Conservation (phyloP, 2,113 vertebrate genomes). For the Bucco capensis region DNA sequence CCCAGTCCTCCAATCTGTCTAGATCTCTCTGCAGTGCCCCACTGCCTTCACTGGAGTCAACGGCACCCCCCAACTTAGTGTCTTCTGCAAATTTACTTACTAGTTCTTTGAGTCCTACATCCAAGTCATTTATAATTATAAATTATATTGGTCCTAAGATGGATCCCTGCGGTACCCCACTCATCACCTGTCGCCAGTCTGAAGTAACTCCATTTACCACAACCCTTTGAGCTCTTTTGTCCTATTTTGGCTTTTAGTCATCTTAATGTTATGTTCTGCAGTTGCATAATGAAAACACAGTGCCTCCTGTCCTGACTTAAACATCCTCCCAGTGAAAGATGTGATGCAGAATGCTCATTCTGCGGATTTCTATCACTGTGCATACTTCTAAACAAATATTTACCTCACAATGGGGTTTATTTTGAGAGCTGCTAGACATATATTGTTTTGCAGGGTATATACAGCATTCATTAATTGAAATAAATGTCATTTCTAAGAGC, state of each 20-base stretch:
- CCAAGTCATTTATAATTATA: too few species aligned
- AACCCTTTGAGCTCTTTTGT: too few species aligned
- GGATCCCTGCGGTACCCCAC: too few species aligned
- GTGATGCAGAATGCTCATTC: not conserved
- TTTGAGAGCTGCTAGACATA: not conserved
- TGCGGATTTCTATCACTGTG: not conserved
- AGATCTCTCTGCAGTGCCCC: too few species aligned
- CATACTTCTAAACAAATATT: constrained; percentile 39
- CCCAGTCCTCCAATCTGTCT: too few species aligned
- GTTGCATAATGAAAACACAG: not conserved
- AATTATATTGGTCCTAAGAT: too few species aligned
- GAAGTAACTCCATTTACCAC: too few species aligned
- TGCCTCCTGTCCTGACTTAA: not conserved
- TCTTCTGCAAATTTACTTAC: too few species aligned
- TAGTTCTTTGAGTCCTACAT: too few species aligned
- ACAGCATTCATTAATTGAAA: constrained; percentile 1
- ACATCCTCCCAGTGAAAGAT: not conserved
- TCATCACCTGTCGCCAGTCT: too few species aligned
- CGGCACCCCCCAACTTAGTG: too few species aligned
- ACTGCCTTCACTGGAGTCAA: too few species aligned
- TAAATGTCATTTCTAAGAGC: constrained; percentile 20
- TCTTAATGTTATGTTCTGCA: not conserved
- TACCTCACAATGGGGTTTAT: not conserved
- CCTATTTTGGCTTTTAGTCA: not conserved
- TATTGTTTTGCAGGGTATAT: constrained; percentile 21